Percentiles rank a stretch among this genome's conserved stretches.
Evolutionary conservation across 2,113 vertebrate species (phyloP).

Genomic region (Tupaia tana): DNA sequence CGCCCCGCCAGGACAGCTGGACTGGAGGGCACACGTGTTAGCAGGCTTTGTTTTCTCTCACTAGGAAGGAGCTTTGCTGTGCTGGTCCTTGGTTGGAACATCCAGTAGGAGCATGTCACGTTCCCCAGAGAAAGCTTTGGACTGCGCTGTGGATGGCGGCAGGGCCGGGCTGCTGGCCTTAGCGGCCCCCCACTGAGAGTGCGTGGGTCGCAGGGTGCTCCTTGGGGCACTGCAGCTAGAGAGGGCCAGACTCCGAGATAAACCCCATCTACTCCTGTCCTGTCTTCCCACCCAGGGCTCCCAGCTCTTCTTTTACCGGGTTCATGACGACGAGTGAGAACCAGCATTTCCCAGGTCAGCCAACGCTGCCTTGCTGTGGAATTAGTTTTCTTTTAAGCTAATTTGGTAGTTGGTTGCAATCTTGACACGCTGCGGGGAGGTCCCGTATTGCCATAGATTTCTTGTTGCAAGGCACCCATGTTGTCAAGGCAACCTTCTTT

Average conservation of each 20-base stretch:
- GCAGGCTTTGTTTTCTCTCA: conserved; percentile 57
- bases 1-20: background rate
- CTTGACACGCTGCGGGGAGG: conserved; percentile 46
- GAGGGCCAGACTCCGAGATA: background rate
- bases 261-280: background rate
- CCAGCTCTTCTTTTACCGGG: conserved; percentile 67
- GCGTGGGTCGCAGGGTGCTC: too few species aligned
- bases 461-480: conserved; percentile 61
- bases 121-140: conserved; percentile 55
- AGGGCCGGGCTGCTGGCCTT: fast-evolving
- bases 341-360: conserved; percentile 69
- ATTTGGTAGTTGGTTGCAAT: conserved; percentile 69
- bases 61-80: conserved; percentile 53
- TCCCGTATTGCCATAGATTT: conserved; percentile 74
- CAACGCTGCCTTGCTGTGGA: conserved; percentile 59
- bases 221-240: fast-evolving
- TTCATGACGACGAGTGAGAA: conserved; percentile 63
- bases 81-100: conserved; percentile 41
- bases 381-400: conserved; percentile 78
- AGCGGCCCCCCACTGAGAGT: too few species aligned
- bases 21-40: conserved; percentile 20
- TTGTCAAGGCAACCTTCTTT: conserved; percentile 86
- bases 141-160: background rate
- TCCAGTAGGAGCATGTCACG: background rate
- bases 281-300: conserved; percentile 47